phyloP scores from a whole-genome alignment of 2,797 vertebrate genomes.

The Todus mexicanus region DNA sequence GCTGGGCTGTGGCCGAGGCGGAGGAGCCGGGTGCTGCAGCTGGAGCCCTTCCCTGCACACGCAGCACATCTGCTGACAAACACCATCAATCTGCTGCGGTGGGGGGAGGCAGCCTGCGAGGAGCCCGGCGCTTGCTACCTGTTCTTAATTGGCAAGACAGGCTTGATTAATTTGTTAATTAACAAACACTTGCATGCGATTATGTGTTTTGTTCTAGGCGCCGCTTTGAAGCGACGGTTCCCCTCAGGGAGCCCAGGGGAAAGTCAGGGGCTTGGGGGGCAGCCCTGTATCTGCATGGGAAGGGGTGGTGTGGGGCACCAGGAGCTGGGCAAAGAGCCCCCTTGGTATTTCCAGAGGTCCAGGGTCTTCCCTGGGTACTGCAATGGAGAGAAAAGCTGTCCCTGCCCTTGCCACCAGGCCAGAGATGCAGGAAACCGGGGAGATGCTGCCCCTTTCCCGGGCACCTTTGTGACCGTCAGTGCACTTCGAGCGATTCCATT shows the following conservation, averaged over 20 bases:
- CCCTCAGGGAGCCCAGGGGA: not conserved
- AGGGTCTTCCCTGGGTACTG: too few relatives aligned
- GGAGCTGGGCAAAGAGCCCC: not conserved
- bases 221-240: not conserved
- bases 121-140: not conserved
- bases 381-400: not conserved
- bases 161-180: constrained; percentile 64
- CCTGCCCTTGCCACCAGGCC: not conserved
- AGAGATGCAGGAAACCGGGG: not conserved
- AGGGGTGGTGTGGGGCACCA: rapidly evolving
- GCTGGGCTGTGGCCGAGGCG: rapidly evolving
- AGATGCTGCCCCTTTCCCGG: not conserved
- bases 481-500: not conserved
- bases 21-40: not conserved
- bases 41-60: not conserved
- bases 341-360: not conserved
- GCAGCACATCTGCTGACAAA: not conserved
- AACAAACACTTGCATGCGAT: not conserved
- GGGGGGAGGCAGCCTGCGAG: not conserved
- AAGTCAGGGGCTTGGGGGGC: not conserved
- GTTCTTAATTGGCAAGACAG: constrained; percentile 36
- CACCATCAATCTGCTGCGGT: not conserved
- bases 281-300: rapidly evolving
- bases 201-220: not conserved
- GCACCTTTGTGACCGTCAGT: rapidly evolving